These are phyloP conservation scores for Myotis pilosus DNA, from an alignment of 2,797 vertebrate species.

Conservation along the genomic window DNA sequence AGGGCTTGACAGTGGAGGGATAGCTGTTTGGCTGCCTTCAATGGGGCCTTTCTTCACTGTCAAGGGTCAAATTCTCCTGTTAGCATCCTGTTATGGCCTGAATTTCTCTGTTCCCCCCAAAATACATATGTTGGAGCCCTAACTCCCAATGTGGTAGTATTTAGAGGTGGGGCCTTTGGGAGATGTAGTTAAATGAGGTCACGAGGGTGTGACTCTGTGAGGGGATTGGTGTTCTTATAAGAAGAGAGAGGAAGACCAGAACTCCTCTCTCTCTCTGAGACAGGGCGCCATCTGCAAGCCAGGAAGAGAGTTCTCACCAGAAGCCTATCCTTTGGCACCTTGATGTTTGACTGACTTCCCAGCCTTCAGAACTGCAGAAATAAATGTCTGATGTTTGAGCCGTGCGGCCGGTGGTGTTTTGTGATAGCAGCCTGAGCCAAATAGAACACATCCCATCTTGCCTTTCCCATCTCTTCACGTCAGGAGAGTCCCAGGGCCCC, in stretches of 20 bases:
- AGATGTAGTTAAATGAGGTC: background rate
- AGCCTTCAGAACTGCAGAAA: background rate
- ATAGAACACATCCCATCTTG: background rate
- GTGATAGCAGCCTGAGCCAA: background rate
- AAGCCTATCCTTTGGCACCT: background rate
- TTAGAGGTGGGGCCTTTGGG: background rate
- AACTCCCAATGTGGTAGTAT: background rate
- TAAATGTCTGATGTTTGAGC: background rate
- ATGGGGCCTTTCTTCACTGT: background rate
- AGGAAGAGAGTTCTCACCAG: background rate
- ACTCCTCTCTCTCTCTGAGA: background rate
- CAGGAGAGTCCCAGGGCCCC: background rate
- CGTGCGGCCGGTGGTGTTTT: background rate
- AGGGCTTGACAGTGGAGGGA: fast-evolving
- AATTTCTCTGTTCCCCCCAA: background rate
- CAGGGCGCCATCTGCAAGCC: background rate
- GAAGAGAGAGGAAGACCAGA: background rate
- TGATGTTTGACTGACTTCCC: background rate
- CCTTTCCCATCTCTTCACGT: background rate
- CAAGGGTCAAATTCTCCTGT: background rate
- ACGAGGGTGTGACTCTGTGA: background rate
- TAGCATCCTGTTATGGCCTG: background rate
- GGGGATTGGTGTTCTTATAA: background rate
- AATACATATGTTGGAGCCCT: background rate
- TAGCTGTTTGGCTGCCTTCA: background rate